Percentiles rank a stretch among this genome's conserved stretches.
These are phyloP conservation scores for Sciaenops ocellatus DNA, from an alignment of 2,797 vertebrate species.

Conservation along the genomic window DNA sequence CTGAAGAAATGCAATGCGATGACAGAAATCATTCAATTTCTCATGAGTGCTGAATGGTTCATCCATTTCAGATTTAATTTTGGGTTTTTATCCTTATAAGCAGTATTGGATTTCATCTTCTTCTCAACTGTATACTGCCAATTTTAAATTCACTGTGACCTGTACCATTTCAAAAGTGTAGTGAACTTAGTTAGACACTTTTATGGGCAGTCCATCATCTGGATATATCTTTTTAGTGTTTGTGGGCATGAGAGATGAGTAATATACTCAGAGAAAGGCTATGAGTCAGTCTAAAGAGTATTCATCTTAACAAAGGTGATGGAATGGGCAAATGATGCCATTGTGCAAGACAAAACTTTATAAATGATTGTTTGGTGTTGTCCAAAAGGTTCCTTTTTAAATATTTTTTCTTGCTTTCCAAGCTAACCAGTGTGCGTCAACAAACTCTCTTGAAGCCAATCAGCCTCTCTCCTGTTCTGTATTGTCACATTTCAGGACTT, in stretches of 20 bases:
- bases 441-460: background rate
- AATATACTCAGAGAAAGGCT: slow-evolving; percentile 33
- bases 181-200: slow-evolving; percentile 47
- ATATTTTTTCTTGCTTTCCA: slow-evolving; percentile 2
- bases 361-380: slow-evolving; percentile 13
- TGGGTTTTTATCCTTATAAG: slow-evolving; percentile 25
- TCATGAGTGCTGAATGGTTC: slow-evolving; percentile 26
- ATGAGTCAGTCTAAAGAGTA: slow-evolving; percentile 42
- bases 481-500: background rate
- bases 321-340: slow-evolving; percentile 11
- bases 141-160: slow-evolving; percentile 55
- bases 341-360: slow-evolving; percentile 28
- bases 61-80: slow-evolving; percentile 21
- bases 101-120: slow-evolving; percentile 29
- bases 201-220: slow-evolving; percentile 51
- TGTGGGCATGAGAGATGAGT: slow-evolving; percentile 35
- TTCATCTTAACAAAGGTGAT: slow-evolving; percentile 34
- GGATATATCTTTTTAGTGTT: slow-evolving; percentile 56
- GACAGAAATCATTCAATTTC: slow-evolving; percentile 23
- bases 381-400: slow-evolving; percentile 8
- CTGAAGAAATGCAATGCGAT: slow-evolving; percentile 22
- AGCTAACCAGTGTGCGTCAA: background rate
- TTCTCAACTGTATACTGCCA: slow-evolving; percentile 27
- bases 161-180: slow-evolving; percentile 53
- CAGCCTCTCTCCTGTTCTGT: background rate